Evolutionary conservation across 2,888 invertebrate species (phyloP).

Genomic region (Drosophila birchii): DNA sequence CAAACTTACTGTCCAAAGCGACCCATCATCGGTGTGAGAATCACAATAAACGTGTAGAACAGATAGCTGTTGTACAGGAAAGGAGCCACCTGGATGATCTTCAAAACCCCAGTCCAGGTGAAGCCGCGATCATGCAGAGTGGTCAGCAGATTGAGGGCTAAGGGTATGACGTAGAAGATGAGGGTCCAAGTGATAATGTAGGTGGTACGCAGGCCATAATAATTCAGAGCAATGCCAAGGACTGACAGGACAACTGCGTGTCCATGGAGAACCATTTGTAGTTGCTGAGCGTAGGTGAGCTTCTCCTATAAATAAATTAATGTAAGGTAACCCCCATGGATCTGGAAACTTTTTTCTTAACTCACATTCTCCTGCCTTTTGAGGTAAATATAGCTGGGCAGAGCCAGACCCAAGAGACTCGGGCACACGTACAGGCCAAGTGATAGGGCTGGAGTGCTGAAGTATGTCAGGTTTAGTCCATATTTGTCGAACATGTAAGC

Average conservation of each 20-base stretch:
- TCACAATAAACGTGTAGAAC: constrained; percentile 84
- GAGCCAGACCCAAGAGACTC: constrained; percentile 73
- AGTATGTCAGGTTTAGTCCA: constrained; percentile 87
- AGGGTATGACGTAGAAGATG: constrained; percentile 73
- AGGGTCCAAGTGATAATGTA: constrained; percentile 78
- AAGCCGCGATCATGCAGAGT: constrained; percentile 73
- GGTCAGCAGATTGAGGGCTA: constrained; percentile 76
- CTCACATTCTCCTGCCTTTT: constrained; percentile 73
- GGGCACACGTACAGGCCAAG: constrained; percentile 82
- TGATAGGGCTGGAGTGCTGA: constrained; percentile 85
- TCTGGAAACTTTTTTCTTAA: neutral
- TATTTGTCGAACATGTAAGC: constrained; percentile 83
- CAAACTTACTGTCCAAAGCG: constrained; percentile 80
- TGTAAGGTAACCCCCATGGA: neutral
- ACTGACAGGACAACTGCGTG: constrained; percentile 75
- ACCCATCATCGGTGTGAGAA: constrained; percentile 87
- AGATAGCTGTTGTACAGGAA: constrained; percentile 85
- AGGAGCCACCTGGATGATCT: constrained; percentile 84
- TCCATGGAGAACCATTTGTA: constrained; percentile 81
- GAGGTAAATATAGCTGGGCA: constrained; percentile 77
- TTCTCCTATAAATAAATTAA: constrained; percentile 60
- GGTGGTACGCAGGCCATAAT: constrained; percentile 71
- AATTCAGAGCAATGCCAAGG: constrained; percentile 57
- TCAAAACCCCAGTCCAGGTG: constrained; percentile 72
- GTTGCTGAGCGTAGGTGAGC: constrained; percentile 67